phyloP scores from a whole-genome alignment of 2,797 vertebrate species.

The Glossophaga mutica region DNA sequence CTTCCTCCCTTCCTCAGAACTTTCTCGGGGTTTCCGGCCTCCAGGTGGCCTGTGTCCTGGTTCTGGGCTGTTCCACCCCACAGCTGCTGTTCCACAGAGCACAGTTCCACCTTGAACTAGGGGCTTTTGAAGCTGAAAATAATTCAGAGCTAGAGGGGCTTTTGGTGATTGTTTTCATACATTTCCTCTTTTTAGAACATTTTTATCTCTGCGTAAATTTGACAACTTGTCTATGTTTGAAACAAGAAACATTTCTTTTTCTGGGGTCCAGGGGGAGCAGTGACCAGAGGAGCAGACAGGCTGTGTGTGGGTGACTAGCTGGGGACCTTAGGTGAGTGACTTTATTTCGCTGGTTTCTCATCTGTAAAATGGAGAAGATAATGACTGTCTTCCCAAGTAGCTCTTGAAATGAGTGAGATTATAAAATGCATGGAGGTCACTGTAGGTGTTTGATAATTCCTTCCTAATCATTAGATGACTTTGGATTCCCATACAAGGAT shows the following conservation, averaged over 20 bases:
- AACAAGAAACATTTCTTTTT: slow-evolving; percentile 24
- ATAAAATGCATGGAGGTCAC: neutral
- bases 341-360: neutral
- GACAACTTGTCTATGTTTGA: neutral
- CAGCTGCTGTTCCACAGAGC: neutral
- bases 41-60: neutral
- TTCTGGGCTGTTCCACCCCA: neutral
- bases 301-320: neutral
- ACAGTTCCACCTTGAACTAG: neutral
- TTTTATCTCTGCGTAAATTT: slow-evolving; percentile 27
- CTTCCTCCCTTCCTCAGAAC: slow-evolving; percentile 52
- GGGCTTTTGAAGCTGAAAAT: slow-evolving; percentile 69
- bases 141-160: slow-evolving; percentile 3
- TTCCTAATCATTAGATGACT: neutral
- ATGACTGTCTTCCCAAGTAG: neutral
- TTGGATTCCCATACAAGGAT: neutral
- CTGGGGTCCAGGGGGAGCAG: neutral
- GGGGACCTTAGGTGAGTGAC: neutral
- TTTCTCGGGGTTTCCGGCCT: neutral
- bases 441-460: neutral
- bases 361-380: neutral
- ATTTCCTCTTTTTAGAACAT: slow-evolving; percentile 68
- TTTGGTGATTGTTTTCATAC: neutral
- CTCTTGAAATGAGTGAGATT: neutral
- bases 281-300: neutral